Base-by-base conservation (phyloP, 92 coral and sea anemone species). In the Umimayanthus chanpuru region DNA sequence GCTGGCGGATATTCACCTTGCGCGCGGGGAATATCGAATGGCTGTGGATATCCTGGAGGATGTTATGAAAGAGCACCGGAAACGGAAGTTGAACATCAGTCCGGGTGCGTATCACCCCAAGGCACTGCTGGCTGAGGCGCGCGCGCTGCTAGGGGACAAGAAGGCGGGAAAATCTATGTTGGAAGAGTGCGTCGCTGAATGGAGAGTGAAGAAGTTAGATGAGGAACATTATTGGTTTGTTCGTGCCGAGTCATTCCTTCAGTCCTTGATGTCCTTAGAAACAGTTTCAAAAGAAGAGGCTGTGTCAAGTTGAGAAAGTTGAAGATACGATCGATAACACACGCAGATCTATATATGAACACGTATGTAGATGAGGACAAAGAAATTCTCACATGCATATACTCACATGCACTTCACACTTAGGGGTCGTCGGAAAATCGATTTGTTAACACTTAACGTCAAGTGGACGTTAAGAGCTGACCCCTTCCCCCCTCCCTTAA, bases 141-240 rank as follows among this genome's bases (percentile, higher is more conserved):
- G 80, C 10, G 88, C 75, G 4, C 79, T 81, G 5, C 87, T 89
- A 55, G 98, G 98, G 25, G 82, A 88, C 26, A 81, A 78, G 12
- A 91, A 56, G 21, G 43, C 64, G 55, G 98, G 94, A 20, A 58
- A 64, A 65, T 26, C 36, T 25, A 86, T 94, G 85, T 72, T 95
- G 79, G 75, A 87, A 32, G 91, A 88, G 74, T 96, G 94, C 49
- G 49, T 92, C 6, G 61, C 80, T 9, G 95, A 85, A 81, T 95
- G 96, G 96, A 66, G 81, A 28, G 86, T 29, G 36, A 86, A 89
- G 39, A 84, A 87, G 16, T 26, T 95, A 11, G 87, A 90, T 14
- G 89, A 84, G 26, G 88, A 92, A 36, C 98, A 95, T 78, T 94
- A 95, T 85, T 95, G 98, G 98, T 84, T 94, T 28, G 93, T 87